Evolutionary conservation across 1,140 invertebrate genomes (phyloP).

Genomic region (Copidosoma floridanum): DNA sequence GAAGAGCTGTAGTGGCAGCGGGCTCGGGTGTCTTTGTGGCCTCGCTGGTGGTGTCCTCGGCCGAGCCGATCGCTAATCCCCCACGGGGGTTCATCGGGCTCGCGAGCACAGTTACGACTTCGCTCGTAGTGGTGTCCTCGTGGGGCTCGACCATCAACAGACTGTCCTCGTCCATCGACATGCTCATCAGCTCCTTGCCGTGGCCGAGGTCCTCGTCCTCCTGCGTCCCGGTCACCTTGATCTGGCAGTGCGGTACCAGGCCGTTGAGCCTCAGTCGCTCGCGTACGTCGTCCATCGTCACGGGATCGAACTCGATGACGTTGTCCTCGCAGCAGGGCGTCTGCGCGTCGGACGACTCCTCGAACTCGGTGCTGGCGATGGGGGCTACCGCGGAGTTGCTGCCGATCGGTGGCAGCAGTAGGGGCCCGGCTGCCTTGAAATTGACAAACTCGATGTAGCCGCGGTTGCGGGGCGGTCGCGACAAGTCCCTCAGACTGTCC

Average conservation of each 20-base stretch:
- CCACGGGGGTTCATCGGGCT: constrained; percentile 56
- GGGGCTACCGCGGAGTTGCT: constrained; percentile 33
- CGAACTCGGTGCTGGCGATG: constrained; percentile 46
- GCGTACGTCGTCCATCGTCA: constrained; percentile 48
- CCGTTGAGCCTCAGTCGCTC: constrained; percentile 27
- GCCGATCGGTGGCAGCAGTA: constrained; percentile 11
- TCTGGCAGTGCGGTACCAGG: neutral
- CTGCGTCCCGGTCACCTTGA: neutral
- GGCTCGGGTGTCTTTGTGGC: constrained; percentile 1
- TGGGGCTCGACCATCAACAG: constrained; percentile 53
- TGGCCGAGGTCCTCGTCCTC: neutral
- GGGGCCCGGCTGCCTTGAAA: too few relatives aligned
- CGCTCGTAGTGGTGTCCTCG: constrained; percentile 62
- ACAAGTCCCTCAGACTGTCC: constrained; percentile 60
- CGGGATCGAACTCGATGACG: constrained; percentile 48
- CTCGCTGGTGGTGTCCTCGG: neutral
- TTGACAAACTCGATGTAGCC: constrained; percentile 72
- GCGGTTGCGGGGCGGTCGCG: constrained; percentile 59
- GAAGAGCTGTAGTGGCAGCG: neutral
- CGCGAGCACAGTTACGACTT: constrained; percentile 58
- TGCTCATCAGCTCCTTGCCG: constrained; percentile 34
- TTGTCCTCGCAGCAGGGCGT: constrained; percentile 34
- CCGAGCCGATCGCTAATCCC: neutral
- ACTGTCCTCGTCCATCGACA: constrained; percentile 63
- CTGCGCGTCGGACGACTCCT: constrained; percentile 39